Percentiles rank a stretch among this genome's conserved stretches.
Evolutionary conservation across 2,113 vertebrate species (phyloP).

Genomic region (Thymallus thymallus): DNA sequence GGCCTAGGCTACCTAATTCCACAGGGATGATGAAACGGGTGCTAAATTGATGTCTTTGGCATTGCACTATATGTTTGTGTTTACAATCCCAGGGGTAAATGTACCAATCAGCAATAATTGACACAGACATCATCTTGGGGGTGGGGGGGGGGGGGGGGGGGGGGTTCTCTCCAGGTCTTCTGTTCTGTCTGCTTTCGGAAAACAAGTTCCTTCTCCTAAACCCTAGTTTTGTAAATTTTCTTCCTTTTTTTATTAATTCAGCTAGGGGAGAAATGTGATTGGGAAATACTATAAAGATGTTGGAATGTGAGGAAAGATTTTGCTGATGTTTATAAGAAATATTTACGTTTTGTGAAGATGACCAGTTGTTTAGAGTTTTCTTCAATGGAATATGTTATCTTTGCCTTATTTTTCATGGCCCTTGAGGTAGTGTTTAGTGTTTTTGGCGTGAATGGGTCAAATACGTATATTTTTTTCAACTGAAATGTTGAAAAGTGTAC

Average conservation of each 20-base stretch:
- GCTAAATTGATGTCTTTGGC: not conserved
- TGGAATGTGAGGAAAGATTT: slow-evolving; percentile 19
- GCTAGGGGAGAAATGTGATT: slow-evolving; percentile 21
- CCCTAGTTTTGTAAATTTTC: slow-evolving; percentile 1
- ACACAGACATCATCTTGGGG: not conserved
- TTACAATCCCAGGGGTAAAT: slow-evolving; percentile 4
- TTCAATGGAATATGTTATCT: too few relatives aligned
- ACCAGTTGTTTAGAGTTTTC: slow-evolving; percentile 2
- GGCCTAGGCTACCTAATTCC: too few relatives aligned
- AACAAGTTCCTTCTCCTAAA: slow-evolving; percentile 7
- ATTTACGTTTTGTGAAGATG: slow-evolving; percentile 48
- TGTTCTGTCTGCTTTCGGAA: slow-evolving; percentile 6
- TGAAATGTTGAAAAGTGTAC: not conserved
- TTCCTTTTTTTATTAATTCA: not conserved
- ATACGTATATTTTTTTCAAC: not conserved
- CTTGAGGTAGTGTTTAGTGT: slow-evolving; percentile 1
- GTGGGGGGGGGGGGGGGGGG: too few relatives aligned
- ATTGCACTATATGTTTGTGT: not conserved
- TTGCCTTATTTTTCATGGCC: slow-evolving; percentile 48
- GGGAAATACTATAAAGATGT: not conserved
- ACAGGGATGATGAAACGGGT: too few relatives aligned
- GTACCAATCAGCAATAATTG: slow-evolving; percentile 6
- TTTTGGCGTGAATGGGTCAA: slow-evolving; percentile 3
- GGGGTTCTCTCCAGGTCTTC: not conserved
- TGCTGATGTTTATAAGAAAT: slow-evolving; percentile 59